A percentile compares a stretch with the other conserved stretches of the same genome.
Conservation (phyloP, 2,888 invertebrate species). For the Drosophila bunnanda region DNA sequence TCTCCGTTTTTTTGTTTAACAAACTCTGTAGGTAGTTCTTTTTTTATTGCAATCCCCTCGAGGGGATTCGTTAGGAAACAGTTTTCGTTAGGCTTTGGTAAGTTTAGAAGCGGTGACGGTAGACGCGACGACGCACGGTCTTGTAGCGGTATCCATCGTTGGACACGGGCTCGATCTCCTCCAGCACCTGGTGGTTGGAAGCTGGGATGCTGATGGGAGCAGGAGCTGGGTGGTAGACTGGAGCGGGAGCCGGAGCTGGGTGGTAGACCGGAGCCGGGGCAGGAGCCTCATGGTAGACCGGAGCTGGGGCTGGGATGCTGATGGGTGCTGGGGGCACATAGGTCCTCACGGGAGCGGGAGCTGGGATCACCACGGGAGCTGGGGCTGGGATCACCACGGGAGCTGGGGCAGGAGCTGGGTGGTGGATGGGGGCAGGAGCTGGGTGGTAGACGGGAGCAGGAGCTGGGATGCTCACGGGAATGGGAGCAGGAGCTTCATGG, state of each 20-base stretch:
- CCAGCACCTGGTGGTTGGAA: slow-evolving; percentile 56
- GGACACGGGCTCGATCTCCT: slow-evolving; percentile 74
- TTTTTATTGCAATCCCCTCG: slow-evolving; percentile 51
- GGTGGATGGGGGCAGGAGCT: slow-evolving; percentile 19
- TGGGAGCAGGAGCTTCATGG: slow-evolving; percentile 35
- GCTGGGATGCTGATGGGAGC: slow-evolving; percentile 42
- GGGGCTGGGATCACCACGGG: slow-evolving; percentile 27
- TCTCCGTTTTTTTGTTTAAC: slow-evolving; percentile 41
- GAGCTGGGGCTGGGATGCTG: slow-evolving; percentile 39
- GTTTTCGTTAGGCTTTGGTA: slow-evolving; percentile 46
- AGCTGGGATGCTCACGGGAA: slow-evolving; percentile 30
- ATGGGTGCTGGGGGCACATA: slow-evolving; percentile 54
- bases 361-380: slow-evolving; percentile 56
- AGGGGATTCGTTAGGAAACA: slow-evolving; percentile 64
- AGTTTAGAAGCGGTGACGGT: slow-evolving; percentile 70
- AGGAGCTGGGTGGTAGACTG: slow-evolving; percentile 37
- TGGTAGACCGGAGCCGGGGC: slow-evolving; percentile 14
- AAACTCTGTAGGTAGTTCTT: slow-evolving; percentile 34
- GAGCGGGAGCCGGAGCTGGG: slow-evolving; percentile 22
- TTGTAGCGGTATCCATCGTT: slow-evolving; percentile 80
- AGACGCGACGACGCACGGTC: slow-evolving; percentile 79
- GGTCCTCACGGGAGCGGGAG: slow-evolving; percentile 55
- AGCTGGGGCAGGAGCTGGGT: no score
- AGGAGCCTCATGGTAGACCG: slow-evolving; percentile 47
- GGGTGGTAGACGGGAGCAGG: slow-evolving; percentile 42